These are phyloP conservation scores for Hipparchia sbordonii DNA, from an alignment of 2,888 invertebrate genomes.

Conservation along the genomic window DNA sequence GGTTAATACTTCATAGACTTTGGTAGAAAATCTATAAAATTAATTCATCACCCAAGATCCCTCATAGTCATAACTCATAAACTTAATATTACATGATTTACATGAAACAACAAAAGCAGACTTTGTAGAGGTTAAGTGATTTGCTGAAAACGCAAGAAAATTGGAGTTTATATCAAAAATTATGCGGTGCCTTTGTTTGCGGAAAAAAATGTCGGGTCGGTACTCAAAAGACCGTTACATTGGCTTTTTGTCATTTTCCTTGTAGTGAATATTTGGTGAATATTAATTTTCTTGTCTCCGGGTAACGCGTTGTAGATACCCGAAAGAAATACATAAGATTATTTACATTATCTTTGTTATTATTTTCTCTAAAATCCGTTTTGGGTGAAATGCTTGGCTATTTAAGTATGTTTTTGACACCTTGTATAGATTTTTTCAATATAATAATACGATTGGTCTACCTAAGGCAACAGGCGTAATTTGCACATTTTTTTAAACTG, in stretches of 20 bases:
- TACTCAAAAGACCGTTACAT: not conserved
- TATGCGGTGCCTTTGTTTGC: not conserved
- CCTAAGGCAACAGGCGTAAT: too few species aligned
- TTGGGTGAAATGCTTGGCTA: too few species aligned
- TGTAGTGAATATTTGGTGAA: not conserved
- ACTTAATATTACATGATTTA: constrained; percentile 1
- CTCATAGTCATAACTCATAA: not conserved
- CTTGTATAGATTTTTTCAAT: too few species aligned
- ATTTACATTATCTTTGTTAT: too few species aligned
- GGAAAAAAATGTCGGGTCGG: not conserved
- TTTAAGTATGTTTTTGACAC: too few species aligned
- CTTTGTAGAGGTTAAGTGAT: not conserved
- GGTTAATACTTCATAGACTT: not conserved
- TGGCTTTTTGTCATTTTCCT: not conserved
- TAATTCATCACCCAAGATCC: not conserved
- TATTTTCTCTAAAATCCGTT: too few species aligned
- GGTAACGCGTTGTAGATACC: not conserved
- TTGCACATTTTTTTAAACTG: too few species aligned
- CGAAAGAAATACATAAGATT: not conserved
- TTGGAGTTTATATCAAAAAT: not conserved
- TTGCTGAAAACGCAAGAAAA: not conserved
- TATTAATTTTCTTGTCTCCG: not conserved
- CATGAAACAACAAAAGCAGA: not conserved
- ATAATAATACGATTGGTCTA: too few species aligned
- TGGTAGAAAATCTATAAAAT: not conserved